Evolutionary conservation across 2,113 vertebrate species (phyloP).

Genomic region (Dicerorhinus sumatrensis): DNA sequence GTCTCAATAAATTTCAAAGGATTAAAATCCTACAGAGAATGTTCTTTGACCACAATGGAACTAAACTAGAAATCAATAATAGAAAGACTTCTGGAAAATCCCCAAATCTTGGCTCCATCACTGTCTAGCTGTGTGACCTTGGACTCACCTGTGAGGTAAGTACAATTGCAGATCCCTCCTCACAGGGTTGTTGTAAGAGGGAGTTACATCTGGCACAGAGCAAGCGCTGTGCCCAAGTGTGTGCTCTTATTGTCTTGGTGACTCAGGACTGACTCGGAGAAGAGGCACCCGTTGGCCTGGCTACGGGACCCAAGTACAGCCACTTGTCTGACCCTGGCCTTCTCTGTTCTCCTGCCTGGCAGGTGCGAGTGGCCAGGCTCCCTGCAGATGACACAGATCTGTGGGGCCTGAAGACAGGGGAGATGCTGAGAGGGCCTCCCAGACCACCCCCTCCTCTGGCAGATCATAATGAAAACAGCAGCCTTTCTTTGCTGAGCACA

Average conservation of each 20-base stretch:
- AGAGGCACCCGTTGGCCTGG: background rate
- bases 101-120: constrained; percentile 1
- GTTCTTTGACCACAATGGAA: background rate
- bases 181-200: background rate
- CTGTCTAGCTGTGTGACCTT: background rate
- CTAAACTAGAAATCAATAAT: constrained; percentile 58
- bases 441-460: background rate
- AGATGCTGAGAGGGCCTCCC: background rate
- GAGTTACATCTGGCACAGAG: background rate
- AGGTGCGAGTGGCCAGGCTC: background rate
- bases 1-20: constrained; percentile 24
- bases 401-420: background rate
- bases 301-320: background rate
- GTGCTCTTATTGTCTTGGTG: background rate
- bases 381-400: background rate
- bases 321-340: background rate
- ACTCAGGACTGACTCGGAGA: background rate
- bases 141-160: background rate
- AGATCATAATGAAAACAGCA: background rate
- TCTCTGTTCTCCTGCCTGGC: background rate
- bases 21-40: constrained; percentile 16
- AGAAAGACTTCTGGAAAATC: constrained; percentile 55
- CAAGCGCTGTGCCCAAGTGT: no score
- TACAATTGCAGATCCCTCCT: background rate
- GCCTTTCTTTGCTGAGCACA: background rate